A percentile compares a stretch with the other conserved stretches of the same genome.
Evolutionary conservation across 2,888 invertebrate genomes (phyloP).

Genomic region (Mantis religiosa): DNA sequence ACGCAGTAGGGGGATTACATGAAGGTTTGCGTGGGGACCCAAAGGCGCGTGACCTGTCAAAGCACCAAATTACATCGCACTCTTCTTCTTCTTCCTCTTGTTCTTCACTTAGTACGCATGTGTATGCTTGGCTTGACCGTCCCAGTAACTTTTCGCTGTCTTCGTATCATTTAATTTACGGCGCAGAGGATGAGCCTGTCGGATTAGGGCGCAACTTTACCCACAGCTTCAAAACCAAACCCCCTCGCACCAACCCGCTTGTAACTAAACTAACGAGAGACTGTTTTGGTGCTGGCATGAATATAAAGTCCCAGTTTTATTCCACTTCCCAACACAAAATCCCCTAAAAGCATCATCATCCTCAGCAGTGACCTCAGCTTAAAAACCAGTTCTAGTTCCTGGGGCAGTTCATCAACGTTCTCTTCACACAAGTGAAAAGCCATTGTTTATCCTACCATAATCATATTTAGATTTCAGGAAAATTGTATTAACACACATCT

Average conservation of each 20-base stretch:
- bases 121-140: neutral
- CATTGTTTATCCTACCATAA: too few species aligned
- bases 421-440: too few species aligned
- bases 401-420: neutral
- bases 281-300: neutral
- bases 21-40: neutral
- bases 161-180: neutral
- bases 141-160: neutral
- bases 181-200: neutral
- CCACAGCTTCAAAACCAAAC: neutral
- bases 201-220: neutral
- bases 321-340: neutral
- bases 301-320: neutral
- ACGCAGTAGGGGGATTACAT: neutral
- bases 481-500: too few species aligned
- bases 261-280: neutral
- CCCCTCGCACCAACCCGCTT: neutral
- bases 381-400: neutral
- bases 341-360: neutral
- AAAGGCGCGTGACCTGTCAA: constrained; percentile 10
- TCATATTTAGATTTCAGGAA: too few species aligned
- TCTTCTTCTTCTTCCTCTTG: neutral
- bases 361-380: neutral
- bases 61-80: constrained; percentile 10
- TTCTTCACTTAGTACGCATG: neutral